phyloP scores from a whole-genome alignment of 2,888 invertebrate species.

The Axea sp. region DNA sequence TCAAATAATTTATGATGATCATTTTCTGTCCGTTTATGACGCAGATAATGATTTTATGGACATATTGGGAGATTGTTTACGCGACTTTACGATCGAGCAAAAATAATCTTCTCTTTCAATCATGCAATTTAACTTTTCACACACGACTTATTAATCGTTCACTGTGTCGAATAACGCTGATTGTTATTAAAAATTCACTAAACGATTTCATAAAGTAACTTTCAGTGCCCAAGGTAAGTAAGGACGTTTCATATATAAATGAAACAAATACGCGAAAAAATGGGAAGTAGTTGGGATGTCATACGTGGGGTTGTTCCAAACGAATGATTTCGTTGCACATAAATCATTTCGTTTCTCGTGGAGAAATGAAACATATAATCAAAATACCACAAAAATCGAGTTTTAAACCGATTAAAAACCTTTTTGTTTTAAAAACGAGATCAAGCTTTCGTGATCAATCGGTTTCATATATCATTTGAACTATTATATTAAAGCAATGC shows the following conservation, averaged over 20 bases:
- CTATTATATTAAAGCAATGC: too few species aligned
- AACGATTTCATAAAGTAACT: constrained; percentile 12
- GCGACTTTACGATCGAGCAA: constrained; percentile 1
- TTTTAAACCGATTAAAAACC: too few species aligned
- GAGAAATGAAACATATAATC: constrained; percentile 10
- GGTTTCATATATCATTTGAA: too few species aligned
- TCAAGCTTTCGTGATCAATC: background rate
- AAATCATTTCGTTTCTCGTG: constrained; percentile 2
- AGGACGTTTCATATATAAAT: constrained; percentile 8
- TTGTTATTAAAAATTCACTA: constrained; percentile 1
- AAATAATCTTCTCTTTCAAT: background rate
- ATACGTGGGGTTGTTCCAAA: constrained; percentile 12
- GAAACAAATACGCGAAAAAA: constrained; percentile 12
- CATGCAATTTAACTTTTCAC: too few species aligned
- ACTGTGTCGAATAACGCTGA: background rate
- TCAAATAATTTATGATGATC: constrained; percentile 48
- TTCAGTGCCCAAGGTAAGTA: constrained; percentile 17
- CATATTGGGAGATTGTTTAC: constrained; percentile 12
- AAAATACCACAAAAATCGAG: background rate
- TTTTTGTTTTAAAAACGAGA: background rate
- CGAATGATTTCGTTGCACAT: constrained; percentile 16
- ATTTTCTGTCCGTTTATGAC: constrained; percentile 36
- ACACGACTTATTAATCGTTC: background rate
- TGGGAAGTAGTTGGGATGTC: constrained; percentile 11
- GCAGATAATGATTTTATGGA: constrained; percentile 31